These are phyloP conservation scores for Vimba vimba DNA, from an alignment of 2,113 vertebrate genomes.

Conservation along the genomic window DNA sequence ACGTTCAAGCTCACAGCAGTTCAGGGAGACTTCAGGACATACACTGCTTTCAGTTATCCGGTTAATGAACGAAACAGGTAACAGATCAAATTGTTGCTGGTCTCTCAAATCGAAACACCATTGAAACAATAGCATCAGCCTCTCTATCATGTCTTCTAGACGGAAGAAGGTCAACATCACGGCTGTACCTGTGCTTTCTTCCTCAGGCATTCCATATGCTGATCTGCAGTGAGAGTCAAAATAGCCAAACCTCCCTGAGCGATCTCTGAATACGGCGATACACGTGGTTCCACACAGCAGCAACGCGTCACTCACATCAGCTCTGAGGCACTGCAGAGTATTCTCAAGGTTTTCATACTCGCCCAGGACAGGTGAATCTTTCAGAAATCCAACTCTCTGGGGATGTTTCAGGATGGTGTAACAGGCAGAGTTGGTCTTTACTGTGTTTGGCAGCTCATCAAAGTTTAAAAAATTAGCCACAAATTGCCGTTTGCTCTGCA, in stretches of 20 bases:
- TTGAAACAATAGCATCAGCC: background rate
- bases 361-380: background rate
- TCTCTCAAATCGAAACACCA: background rate
- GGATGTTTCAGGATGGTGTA: background rate
- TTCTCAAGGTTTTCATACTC: constrained; percentile 11
- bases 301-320: background rate
- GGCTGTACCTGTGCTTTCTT: background rate
- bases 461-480: background rate
- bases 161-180: constrained; percentile 6
- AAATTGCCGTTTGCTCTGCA: background rate
- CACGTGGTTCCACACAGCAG: background rate
- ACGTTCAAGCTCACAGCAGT: too few relatives aligned
- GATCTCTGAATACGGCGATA: constrained; percentile 1
- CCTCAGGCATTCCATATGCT: constrained; percentile 2
- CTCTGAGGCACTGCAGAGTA: background rate
- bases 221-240: constrained; percentile 8
- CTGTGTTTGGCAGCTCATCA: constrained; percentile 22
- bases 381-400: constrained; percentile 3
- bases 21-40: too few relatives aligned
- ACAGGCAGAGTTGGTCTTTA: background rate
- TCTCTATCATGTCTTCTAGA: background rate
- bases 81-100: background rate
- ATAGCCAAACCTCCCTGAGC: background rate
- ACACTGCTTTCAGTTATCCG: too few relatives aligned
- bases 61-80: background rate